phyloP scores from a whole-genome alignment of 1,140 invertebrate genomes.

The Scaptomyza pallida region DNA sequence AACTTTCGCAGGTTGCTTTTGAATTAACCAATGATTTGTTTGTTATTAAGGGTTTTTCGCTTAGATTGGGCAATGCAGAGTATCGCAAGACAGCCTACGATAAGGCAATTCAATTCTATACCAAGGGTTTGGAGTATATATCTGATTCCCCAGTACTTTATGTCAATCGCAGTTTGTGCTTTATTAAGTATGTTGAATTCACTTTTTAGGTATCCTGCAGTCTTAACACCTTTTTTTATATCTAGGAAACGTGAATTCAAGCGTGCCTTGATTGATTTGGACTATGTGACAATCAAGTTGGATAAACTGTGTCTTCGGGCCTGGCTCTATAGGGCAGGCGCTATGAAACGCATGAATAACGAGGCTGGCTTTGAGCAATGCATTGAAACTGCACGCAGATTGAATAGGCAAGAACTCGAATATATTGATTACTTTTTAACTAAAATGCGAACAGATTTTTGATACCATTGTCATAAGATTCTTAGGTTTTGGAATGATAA shows the following conservation, averaged over 20 bases:
- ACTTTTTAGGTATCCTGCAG: too few relatives aligned
- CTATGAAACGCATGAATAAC: conserved; percentile 48
- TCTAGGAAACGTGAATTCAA: conserved; percentile 31
- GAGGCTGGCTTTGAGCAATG: conserved; percentile 32
- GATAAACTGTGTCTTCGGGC: conserved; percentile 27
- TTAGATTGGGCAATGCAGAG: conserved; percentile 55
- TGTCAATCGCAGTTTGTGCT: conserved; percentile 51
- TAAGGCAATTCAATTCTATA: conserved; percentile 40
- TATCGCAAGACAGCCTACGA: conserved; percentile 46
- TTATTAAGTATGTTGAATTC: conserved; percentile 44
- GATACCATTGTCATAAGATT: background rate
- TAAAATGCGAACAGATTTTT: conserved; percentile 46
- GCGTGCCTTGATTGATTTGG: conserved; percentile 43
- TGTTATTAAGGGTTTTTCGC: too few relatives aligned
- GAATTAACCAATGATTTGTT: too few relatives aligned
- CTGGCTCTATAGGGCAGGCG: conserved; percentile 52
- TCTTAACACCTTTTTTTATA: background rate
- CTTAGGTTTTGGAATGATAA: too few relatives aligned
- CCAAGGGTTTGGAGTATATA: conserved; percentile 43
- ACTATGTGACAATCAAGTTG: conserved; percentile 35
- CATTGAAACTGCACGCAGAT: conserved; percentile 28
- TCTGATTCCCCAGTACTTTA: conserved; percentile 54
- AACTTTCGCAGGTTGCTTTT: conserved; percentile 51
- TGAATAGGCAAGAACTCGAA: conserved; percentile 19
- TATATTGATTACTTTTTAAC: conserved; percentile 46